Evolutionary conservation across 2,888 invertebrate species (phyloP).

Genomic region (Nesidiocoris tenuis): DNA sequence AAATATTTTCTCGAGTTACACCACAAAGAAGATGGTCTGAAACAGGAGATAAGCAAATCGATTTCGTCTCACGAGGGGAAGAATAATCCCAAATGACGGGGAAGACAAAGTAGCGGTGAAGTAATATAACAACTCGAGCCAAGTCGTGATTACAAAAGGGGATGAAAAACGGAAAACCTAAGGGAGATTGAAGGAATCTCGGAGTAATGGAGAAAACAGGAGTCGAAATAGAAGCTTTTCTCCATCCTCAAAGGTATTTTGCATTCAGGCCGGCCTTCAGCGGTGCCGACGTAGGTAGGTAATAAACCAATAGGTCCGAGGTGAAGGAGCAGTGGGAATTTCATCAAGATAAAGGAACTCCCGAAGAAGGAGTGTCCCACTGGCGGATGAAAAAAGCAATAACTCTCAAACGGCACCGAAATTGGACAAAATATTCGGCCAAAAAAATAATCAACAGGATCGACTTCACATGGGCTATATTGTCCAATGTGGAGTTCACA

Average conservation of each 20-base stretch:
- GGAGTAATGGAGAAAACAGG: slow-evolving; percentile 6
- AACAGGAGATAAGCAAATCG: not conserved
- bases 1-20: no score
- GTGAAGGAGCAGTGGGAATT: not conserved
- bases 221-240: not conserved
- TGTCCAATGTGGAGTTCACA: no score
- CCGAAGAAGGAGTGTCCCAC: no score
- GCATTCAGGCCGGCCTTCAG: not conserved
- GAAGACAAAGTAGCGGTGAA: not conserved
- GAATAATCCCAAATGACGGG: not conserved
- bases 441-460: no score
- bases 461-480: no score
- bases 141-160: slow-evolving; percentile 19
- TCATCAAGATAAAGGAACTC: not conserved
- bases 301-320: not conserved
- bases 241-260: not conserved
- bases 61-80: not conserved
- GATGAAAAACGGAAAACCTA: slow-evolving; percentile 4
- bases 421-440: no score
- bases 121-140: slow-evolving; percentile 18
- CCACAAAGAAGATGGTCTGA: not conserved
- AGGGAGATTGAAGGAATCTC: slow-evolving; percentile 27
- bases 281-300: no score
- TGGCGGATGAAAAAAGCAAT: no score
- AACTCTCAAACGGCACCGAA: no score